A percentile compares a stretch with the other conserved stretches of the same genome.
Evolutionary conservation across 1,140 invertebrate species (phyloP).

Genomic region (Theocolax elegans): DNA sequence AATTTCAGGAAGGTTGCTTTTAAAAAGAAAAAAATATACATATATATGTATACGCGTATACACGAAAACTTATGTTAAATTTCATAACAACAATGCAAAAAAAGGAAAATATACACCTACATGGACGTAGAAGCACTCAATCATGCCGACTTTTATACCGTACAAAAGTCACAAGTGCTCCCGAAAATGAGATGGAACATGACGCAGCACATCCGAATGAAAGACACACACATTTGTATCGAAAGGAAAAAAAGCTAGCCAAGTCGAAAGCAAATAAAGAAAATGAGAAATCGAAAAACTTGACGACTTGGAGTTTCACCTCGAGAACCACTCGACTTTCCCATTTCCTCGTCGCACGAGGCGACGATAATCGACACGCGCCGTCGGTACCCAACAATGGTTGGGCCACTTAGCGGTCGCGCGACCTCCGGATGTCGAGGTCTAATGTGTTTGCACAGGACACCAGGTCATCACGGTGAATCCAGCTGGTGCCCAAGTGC

Average conservation of each 20-base stretch:
- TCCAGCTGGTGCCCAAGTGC: no score
- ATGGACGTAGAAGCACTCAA: no score
- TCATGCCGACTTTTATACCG: no score
- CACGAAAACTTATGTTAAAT: no score
- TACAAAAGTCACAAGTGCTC: neutral
- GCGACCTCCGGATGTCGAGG: conserved; percentile 55
- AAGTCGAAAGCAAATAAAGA: conserved; percentile 24
- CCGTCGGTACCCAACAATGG: conserved; percentile 48
- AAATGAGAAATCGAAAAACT: neutral
- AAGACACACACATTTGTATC: neutral
- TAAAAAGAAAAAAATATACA: no score
- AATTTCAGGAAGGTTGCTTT: no score
- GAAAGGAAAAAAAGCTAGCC: neutral
- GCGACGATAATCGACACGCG: conserved; percentile 32
- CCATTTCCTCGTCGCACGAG: conserved; percentile 53
- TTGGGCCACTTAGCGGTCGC: conserved; percentile 48
- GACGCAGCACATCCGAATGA: neutral
- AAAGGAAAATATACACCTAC: no score
- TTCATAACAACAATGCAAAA: neutral
- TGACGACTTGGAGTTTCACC: no score
- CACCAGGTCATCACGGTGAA: no score
- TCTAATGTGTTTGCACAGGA: conserved; percentile 62
- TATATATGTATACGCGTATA: no score
- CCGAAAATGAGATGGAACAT: conserved; percentile 15
- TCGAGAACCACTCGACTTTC: conserved; percentile 54